Base-by-base conservation (phyloP, 2,888 invertebrate species). In the Megastigmus dorsalis region DNA sequence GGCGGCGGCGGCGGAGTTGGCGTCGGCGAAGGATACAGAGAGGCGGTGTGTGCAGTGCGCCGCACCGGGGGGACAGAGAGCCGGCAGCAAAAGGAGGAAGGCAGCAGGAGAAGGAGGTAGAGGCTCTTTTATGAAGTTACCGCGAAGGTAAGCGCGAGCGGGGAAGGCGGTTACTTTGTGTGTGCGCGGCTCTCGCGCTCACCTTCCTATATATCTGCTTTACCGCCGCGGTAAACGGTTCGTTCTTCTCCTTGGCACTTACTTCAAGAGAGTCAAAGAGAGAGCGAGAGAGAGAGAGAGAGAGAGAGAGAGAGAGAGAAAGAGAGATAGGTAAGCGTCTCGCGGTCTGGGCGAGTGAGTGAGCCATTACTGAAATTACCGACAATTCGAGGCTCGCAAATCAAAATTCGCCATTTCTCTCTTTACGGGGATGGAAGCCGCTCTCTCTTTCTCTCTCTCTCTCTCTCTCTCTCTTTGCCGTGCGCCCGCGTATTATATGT, bases 321-420 rank as follows among this genome's bases (percentile, higher is more conserved):
- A 28, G 30, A 66, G 67, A n/a, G 57, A 59, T 48, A 43, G 36
- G 60, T 43, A 9, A 10, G n/a, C 62, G 62, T 62, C 62, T 59
- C 26, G 33, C 20, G 41, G 65, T 80, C 48, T 76, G 79, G 78
- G 81, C 80, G 82, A 77, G 79, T 75, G 81, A 85, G 85, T 85
- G 81, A 85, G 84, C 86, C 84, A 87, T 87, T 87, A 87, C 84
- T 83, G 80, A 85, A 87, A 86, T 87, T 86, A 86, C 86, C 81
- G 81, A 82, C 85, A 83, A 86, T 86, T 85, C 83, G 81, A 82
- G 80, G 84, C 85, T 85, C 84, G 81, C 86, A 87, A 86, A 86
- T 87, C 86, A 85, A 86, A 84, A 86, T 86, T 84, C 82, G 81
- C 84, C 80, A 80, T 83, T 82, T 81, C 82, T 79, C 79, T 72